Evolutionary conservation across 2,113 vertebrate species (phyloP).

Genomic region (Pitta sordida): DNA sequence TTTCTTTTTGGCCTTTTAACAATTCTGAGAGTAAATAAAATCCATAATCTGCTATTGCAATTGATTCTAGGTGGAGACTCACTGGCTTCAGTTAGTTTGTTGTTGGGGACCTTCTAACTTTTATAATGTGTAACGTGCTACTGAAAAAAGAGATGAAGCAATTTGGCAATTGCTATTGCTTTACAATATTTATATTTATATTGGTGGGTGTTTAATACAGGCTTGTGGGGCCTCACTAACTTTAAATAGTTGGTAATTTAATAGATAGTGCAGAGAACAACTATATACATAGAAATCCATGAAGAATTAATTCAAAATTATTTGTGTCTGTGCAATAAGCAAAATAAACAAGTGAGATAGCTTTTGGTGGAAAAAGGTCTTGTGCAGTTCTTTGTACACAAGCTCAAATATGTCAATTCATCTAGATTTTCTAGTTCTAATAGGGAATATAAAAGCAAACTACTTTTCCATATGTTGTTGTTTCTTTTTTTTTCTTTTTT

Average conservation of each 20-base stretch:
- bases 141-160: not conserved
- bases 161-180: not conserved
- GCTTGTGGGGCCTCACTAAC: not conserved
- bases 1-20: not conserved
- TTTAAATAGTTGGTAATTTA: no score
- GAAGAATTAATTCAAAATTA: not conserved
- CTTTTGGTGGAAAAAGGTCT: not conserved
- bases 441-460: not conserved
- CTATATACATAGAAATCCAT: not conserved
- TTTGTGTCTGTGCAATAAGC: not conserved
- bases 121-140: not conserved
- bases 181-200: not conserved
- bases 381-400: not conserved
- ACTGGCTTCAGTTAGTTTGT: not conserved
- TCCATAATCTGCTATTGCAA: not conserved
- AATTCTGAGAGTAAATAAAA: not conserved
- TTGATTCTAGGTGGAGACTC: not conserved
- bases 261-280: not conserved
- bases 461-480: not conserved
- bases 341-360: not conserved
- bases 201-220: not conserved
- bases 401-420: not conserved
- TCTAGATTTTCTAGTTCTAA: not conserved
- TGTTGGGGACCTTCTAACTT: not conserved
- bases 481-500: not conserved